A percentile compares a stretch with the other conserved stretches of the same genome.
These are phyloP conservation scores for Eledona agricola DNA, from an alignment of 2,888 invertebrate genomes.

Conservation along the genomic window DNA sequence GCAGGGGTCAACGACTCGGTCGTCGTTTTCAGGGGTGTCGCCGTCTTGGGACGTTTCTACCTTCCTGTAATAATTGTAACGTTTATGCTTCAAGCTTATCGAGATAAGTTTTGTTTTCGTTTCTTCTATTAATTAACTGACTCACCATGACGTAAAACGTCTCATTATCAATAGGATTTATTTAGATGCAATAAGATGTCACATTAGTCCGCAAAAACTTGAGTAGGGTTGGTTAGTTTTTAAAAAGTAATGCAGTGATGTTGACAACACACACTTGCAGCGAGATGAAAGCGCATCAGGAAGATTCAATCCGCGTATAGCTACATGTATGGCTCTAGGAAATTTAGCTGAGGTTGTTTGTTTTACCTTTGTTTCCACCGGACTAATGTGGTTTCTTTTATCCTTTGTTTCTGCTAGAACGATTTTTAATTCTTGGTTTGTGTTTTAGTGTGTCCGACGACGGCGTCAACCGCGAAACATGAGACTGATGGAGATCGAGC, in stretches of 20 bases:
- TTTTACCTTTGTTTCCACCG: constrained; percentile 13
- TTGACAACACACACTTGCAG: too few relatives aligned
- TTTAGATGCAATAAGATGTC: too few relatives aligned
- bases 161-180: too few relatives aligned
- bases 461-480: constrained; percentile 68
- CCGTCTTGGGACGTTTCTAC: constrained; percentile 23
- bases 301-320: constrained; percentile 6
- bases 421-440: constrained; percentile 20
- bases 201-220: too few relatives aligned
- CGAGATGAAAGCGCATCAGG: constrained; percentile 1
- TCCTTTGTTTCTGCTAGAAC: background rate
- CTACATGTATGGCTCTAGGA: constrained; percentile 2
- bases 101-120: constrained; percentile 22
- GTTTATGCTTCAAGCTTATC: constrained; percentile 22
- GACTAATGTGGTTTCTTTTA: too few relatives aligned
- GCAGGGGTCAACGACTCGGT: constrained; percentile 25
- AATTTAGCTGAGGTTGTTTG: constrained; percentile 1
- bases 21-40: constrained; percentile 33
- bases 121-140: constrained; percentile 18
- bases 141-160: too few relatives aligned
- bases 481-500: constrained; percentile 82
- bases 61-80: too few relatives aligned
- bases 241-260: too few relatives aligned
- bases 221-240: too few relatives aligned
- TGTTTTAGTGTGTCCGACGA: constrained; percentile 73